A percentile compares a stretch with the other conserved stretches of the same genome.
Evolutionary conservation across 2,888 invertebrate genomes (phyloP).

Genomic region (Cylloceria caligata): DNA sequence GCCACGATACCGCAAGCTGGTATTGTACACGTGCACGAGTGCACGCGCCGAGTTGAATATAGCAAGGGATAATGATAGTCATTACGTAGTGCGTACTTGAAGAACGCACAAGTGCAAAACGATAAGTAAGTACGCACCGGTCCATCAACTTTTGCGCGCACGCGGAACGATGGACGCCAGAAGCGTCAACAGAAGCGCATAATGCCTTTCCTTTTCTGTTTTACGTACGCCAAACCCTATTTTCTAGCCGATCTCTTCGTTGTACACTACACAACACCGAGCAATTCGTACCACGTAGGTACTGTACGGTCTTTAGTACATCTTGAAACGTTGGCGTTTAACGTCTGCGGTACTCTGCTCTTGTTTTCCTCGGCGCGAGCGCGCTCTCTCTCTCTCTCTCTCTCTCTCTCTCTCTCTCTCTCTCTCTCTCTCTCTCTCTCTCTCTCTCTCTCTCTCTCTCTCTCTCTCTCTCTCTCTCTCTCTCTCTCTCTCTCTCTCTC

Average conservation of each 20-base stretch:
- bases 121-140: not conserved
- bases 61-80: not conserved
- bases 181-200: conserved; percentile 4
- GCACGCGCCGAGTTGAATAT: not conserved
- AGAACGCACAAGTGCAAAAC: conserved; percentile 13
- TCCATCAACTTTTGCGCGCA: not conserved
- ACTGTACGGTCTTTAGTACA: not conserved
- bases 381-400: not conserved
- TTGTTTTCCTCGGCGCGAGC: conserved; percentile 1
- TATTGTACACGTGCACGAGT: not conserved
- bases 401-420: not conserved
- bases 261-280: not conserved
- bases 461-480: too few relatives aligned
- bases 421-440: not conserved
- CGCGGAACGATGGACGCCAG: not conserved
- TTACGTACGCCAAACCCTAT: conserved; percentile 6
- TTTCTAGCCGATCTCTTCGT: not conserved
- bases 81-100: not conserved
- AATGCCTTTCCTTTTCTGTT: not conserved
- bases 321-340: not conserved
- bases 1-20: not conserved
- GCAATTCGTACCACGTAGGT: not conserved
- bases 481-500: too few relatives aligned
- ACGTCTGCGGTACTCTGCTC: not conserved
- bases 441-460: not conserved